A percentile compares a stretch with the other conserved stretches of the same genome.
Evolutionary conservation across 2,888 invertebrate genomes (phyloP).

Genomic region (Sphaerophoria taeniata): DNA sequence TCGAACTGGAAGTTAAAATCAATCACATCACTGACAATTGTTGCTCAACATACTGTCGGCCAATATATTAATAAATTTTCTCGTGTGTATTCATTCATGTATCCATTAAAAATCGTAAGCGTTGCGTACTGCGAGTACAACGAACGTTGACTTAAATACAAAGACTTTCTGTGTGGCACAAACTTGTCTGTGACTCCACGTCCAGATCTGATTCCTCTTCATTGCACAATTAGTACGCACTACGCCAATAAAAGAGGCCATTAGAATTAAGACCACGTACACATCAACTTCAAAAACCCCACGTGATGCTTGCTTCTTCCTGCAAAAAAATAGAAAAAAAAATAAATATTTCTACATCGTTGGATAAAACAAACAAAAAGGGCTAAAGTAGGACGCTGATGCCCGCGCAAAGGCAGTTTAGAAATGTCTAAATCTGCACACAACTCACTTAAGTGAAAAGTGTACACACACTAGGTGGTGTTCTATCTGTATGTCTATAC

Average conservation of each 20-base stretch:
- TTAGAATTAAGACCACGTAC: slow-evolving; percentile 70
- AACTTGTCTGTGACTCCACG: slow-evolving; percentile 27
- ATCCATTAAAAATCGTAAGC: background rate
- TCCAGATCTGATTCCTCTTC: slow-evolving; percentile 37
- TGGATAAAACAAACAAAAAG: slow-evolving; percentile 22
- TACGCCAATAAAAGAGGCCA: slow-evolving; percentile 65
- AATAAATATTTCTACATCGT: slow-evolving; percentile 1
- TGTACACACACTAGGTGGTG: background rate
- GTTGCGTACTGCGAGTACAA: slow-evolving; percentile 41
- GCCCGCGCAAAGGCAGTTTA: slow-evolving; percentile 14
- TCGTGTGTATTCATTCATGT: slow-evolving; percentile 39
- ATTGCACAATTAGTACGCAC: slow-evolving; percentile 14
- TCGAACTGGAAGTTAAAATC: slow-evolving; percentile 61
- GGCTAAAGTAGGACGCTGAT: slow-evolving; percentile 43
- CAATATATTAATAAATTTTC: slow-evolving; percentile 50
- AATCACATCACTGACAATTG: slow-evolving; percentile 70
- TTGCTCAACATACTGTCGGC: slow-evolving; percentile 63
- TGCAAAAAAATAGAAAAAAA: background rate
- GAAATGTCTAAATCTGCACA: slow-evolving; percentile 13
- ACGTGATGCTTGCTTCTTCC: background rate
- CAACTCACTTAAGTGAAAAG: slow-evolving; percentile 42
- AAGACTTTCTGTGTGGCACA: slow-evolving; percentile 59
- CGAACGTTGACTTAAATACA: slow-evolving; percentile 52
- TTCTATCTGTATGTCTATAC: too few relatives aligned
- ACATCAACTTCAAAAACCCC: slow-evolving; percentile 20